Conservation (phyloP, 2,113 vertebrate species). For the Gymnocephalus cernua region DNA sequence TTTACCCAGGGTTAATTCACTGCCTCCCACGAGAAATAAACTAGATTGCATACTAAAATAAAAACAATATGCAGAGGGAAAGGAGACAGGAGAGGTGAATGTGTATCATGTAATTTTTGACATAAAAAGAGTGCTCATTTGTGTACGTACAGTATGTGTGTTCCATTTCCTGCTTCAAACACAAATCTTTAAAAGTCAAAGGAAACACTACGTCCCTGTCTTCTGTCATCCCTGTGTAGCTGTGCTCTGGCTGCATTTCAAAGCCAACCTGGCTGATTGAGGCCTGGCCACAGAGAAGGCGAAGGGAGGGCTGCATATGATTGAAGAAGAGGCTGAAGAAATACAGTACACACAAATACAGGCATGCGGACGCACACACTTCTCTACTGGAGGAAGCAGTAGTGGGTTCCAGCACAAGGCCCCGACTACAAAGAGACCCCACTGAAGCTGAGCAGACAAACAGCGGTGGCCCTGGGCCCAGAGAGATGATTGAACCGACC, state of each 20-base stretch:
- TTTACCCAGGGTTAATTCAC: conserved; percentile 68
- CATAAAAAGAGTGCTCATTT: neutral
- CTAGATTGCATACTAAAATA: conserved; percentile 44
- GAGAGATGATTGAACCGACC: conserved; percentile 32
- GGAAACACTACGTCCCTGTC: conserved; percentile 2
- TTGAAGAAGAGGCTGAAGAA: conserved; percentile 46
- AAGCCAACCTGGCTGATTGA: conserved; percentile 39
- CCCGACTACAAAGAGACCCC: conserved; percentile 56
- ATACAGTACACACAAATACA: conserved; percentile 24
- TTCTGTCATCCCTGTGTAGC: conserved; percentile 21
- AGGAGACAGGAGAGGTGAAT: neutral
- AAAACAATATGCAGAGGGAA: neutral
- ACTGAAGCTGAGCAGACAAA: conserved; percentile 53
- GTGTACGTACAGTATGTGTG: neutral
- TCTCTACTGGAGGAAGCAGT: conserved; percentile 28
- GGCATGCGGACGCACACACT: neutral
- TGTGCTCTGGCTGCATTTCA: conserved; percentile 53
- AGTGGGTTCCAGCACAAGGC: conserved; percentile 28
- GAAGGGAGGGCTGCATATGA: conserved; percentile 5
- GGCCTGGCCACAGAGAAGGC: conserved; percentile 15
- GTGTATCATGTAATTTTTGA: conserved; percentile 18
- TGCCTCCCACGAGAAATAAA: conserved; percentile 56
- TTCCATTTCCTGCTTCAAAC: conserved; percentile 34
- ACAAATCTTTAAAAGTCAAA: conserved; percentile 14
- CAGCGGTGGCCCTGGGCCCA: conserved; percentile 53